Conservation (phyloP, 2,888 invertebrate species). For the Petrolisthes cinctipes region DNA sequence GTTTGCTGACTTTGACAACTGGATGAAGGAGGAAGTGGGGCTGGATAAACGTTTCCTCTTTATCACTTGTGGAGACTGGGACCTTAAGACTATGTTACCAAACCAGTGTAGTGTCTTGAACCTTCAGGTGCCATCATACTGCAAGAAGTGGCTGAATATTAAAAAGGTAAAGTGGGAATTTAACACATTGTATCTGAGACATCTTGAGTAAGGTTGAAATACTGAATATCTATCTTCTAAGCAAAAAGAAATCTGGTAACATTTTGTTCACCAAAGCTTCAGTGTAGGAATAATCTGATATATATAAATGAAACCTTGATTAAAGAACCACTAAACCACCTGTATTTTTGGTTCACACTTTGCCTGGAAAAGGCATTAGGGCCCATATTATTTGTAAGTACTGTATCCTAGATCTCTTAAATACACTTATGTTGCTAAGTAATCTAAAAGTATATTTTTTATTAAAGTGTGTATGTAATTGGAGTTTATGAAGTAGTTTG, state of each 20-base stretch:
- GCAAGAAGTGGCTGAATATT: slow-evolving; percentile 75
- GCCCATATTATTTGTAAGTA: too few relatives aligned
- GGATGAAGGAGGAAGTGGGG: slow-evolving; percentile 43
- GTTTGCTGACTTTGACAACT: slow-evolving; percentile 40
- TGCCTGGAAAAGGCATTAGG: too few relatives aligned
- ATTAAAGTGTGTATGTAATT: too few relatives aligned
- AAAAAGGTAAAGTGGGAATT: slow-evolving; percentile 70
- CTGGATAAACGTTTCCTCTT: slow-evolving; percentile 68
- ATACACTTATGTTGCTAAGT: too few relatives aligned
- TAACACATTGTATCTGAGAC: not conserved
- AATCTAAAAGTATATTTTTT: too few relatives aligned
- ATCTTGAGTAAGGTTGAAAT: not conserved
- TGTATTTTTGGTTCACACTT: too few relatives aligned
- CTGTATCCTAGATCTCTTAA: too few relatives aligned
- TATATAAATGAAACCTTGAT: too few relatives aligned
- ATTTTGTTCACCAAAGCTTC: too few relatives aligned
- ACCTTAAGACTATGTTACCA: slow-evolving; percentile 73
- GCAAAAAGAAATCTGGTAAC: not conserved
- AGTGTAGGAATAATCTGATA: too few relatives aligned
- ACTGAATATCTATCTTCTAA: not conserved
- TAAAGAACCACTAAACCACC: too few relatives aligned
- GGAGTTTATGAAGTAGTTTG: too few relatives aligned
- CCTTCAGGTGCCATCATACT: slow-evolving; percentile 70
- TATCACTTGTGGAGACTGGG: slow-evolving; percentile 77
- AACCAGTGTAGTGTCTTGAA: slow-evolving; percentile 71